A percentile compares a stretch with the other conserved stretches of the same genome.
Evolutionary conservation across 2,113 vertebrate genomes (phyloP).

Genomic region (Laticauda colubrina): DNA sequence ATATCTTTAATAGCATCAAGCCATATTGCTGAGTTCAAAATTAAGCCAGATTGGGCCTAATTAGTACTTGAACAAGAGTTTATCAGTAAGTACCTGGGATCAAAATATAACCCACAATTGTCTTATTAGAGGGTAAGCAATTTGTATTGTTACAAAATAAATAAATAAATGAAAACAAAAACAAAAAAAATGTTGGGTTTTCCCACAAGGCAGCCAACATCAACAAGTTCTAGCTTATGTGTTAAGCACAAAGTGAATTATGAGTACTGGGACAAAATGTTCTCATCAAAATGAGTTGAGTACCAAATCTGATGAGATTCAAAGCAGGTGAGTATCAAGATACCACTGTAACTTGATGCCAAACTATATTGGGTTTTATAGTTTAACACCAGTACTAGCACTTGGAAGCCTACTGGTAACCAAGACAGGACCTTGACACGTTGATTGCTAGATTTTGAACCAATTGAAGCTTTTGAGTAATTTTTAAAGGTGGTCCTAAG

Average conservation of each 20-base stretch:
- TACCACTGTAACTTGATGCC: background rate
- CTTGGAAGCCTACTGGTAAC: background rate
- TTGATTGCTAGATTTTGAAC: background rate
- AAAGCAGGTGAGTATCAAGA: too few species aligned
- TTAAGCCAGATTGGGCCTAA: background rate
- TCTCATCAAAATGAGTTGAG: too few species aligned
- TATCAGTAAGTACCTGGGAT: background rate
- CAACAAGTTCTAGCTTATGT: too few species aligned
- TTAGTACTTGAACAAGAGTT: background rate
- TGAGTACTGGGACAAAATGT: too few species aligned
- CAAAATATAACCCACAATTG: background rate
- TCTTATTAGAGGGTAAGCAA: background rate
- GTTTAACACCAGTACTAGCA: background rate
- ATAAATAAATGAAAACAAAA: too few species aligned
- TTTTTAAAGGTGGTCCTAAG: background rate
- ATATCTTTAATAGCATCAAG: background rate
- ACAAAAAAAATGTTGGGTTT: background rate
- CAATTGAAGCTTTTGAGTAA: background rate
- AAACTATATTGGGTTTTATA: background rate
- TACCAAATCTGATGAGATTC: too few species aligned
- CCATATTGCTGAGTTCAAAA: background rate
- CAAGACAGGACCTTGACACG: background rate
- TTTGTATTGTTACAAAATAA: background rate
- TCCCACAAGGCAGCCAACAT: background rate
- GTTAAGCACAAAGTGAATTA: too few species aligned